Percentiles rank a stretch among this genome's conserved stretches.
These are phyloP conservation scores for Channa maculata DNA, from an alignment of 2,113 vertebrate genomes.

Conservation along the genomic window DNA sequence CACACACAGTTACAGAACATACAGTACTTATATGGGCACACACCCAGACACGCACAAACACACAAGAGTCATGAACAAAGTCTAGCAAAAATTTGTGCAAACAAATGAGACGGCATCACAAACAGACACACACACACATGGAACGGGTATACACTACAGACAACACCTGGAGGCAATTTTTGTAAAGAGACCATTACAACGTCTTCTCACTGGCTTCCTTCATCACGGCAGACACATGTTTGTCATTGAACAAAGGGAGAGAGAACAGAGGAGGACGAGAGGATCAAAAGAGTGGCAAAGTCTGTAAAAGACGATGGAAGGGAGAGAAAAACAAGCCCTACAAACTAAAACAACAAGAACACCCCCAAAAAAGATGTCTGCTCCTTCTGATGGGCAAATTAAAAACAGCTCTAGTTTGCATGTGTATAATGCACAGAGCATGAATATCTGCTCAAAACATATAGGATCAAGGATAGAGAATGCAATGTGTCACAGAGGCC, in stretches of 20 bases:
- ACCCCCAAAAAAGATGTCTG: too few species aligned
- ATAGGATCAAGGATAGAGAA: too few species aligned
- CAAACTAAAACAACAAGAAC: not conserved
- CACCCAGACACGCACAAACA: slow-evolving; percentile 20
- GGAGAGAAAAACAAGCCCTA: not conserved
- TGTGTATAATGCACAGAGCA: too few species aligned
- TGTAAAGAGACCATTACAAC: slow-evolving; percentile 40
- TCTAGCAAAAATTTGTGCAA: not conserved
- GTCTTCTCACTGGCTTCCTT: slow-evolving; percentile 11
- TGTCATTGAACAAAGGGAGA: slow-evolving; percentile 28
- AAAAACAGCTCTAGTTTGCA: too few species aligned
- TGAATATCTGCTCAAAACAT: too few species aligned
- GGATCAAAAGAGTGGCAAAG: slow-evolving; percentile 16
- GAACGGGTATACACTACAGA: slow-evolving; percentile 8
- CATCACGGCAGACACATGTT: slow-evolving; percentile 53
- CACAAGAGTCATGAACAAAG: not conserved
- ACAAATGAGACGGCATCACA: not conserved
- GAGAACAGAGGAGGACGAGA: not conserved
- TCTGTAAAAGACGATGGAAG: slow-evolving; percentile 1
- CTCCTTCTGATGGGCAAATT: too few species aligned
- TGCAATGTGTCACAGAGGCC: too few species aligned
- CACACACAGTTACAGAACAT: not conserved
- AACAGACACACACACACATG: slow-evolving; percentile 3
- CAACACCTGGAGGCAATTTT: slow-evolving; percentile 50
- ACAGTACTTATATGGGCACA: not conserved